Percentiles rank a stretch among this genome's conserved stretches.
Conservation (phyloP, 2,797 vertebrate genomes). For the Hylomyscus alleni region DNA sequence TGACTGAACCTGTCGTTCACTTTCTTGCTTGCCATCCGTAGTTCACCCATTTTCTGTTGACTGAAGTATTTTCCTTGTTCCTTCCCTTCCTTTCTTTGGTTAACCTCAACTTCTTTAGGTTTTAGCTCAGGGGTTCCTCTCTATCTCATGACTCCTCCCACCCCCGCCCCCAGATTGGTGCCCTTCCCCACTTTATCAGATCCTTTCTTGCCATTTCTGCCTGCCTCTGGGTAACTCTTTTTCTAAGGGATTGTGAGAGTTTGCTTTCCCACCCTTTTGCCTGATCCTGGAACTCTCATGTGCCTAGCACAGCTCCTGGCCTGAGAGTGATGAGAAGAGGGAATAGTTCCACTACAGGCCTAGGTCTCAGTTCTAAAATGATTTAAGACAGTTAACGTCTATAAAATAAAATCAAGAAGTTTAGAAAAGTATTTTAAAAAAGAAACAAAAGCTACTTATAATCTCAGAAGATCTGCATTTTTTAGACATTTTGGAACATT, state of each 20-base stretch:
- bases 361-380: neutral
- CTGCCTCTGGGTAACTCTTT: neutral
- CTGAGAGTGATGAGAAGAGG: neutral
- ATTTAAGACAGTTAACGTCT: constrained; percentile 57
- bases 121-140: neutral
- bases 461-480: neutral
- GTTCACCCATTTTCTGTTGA: neutral
- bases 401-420: constrained; percentile 49
- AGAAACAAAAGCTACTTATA: neutral
- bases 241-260: neutral
- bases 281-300: neutral
- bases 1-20: rapidly evolving
- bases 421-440: constrained; percentile 13
- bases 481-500: neutral
- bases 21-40: rapidly evolving
- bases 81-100: neutral
- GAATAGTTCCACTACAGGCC: neutral
- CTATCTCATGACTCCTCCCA: neutral
- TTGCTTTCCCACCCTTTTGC: neutral
- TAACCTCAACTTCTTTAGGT: neutral
- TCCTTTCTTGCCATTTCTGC: neutral
- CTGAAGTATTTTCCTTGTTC: neutral
- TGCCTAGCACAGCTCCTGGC: neutral
- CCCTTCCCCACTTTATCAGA: neutral
- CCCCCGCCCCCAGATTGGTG: neutral